Base-by-base conservation (phyloP, 1,140 invertebrate species). In the Drosophila lacteicornis region DNA sequence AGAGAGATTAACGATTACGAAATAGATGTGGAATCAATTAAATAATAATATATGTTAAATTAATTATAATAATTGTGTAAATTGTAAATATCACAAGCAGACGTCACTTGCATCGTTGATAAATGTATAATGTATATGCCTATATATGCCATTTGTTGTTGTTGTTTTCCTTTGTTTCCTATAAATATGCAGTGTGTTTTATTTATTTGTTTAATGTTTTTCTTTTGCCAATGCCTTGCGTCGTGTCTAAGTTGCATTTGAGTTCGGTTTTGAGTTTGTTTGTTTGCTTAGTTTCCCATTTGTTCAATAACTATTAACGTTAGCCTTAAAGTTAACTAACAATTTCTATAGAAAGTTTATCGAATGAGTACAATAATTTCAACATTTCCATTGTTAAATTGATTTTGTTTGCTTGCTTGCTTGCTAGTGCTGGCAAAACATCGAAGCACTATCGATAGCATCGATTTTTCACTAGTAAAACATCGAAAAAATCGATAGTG, bases 51-150 rank as follows among this genome's bases (percentile, higher is more conserved):
- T 69, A 69, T 80, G 65, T 83, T 53, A 77, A 82, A 87, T 75
- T 81, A 78, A 71, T 82, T 56, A 80, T 88, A 69, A 83, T 88
- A 83, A 90, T 88, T 65, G 80, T 90, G 79, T 90, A 90, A 90
- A 88, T 90, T 90, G 85, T 90, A 90, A 90, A 90, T 90, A 90
- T 90, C 85, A 90, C 85, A 90, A 90, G 85, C 81, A 90, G 85
- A 84, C 85, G 75, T 90, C 85, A 90, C 85, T 88, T 88, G 84
- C 84, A 88, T 90, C 84, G 84, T 84, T 90, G 80, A 88, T 88
- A 88, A 84, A 84, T 88, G 67, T 81, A 25, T 56, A 40, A 56
- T 56, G 33, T 56, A 40, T 56, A 66, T 61, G 59, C 61, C 63
- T 77, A 71, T 76, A 70, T 75, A 49, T 74, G 62, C 76, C 46